Evolutionary conservation across 1,140 invertebrate genomes (phyloP), one percentile per base, ranked within the genome.

Genomic region (Macrotrachela quadricornifera): DNA sequence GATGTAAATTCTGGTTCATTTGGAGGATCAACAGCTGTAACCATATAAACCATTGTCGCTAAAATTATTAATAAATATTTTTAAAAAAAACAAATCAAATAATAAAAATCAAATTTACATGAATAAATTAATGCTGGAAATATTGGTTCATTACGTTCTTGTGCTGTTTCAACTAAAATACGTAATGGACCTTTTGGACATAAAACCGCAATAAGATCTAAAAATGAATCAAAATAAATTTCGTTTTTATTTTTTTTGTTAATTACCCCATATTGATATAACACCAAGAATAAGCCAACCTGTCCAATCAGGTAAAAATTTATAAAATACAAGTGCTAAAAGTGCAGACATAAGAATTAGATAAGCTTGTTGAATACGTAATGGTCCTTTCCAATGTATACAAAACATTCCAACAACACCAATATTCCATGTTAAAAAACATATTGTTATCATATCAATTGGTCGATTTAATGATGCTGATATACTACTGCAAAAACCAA

Each of bases 91-190:
- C 42, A 44, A 39, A 49, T 37, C 15, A 46, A 21, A 18, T 12
- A 18, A 47, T 2, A 47, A 18, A 13, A 21, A 21, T 30, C 43
- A 18, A 43, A 49, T 15, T 42, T 54, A 49, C 46, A 95, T 9
- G 91, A 95, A 74, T 99, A 99, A 62, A 99, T 97, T 10, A 99
- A 74, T 50, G 91, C 88, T 13, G 94, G 92, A 66, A 99, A 97
- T 62, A 99, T 91, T 56, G 85, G 85, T 71, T 99, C 94, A 73
- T 97, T 96, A 61, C 94, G 76, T 68, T 94, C 86, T 71, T 97
- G 91, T 10, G 94, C 92, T 37, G 87, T 96, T 74, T 99, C 91
- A 0, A 99, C 92, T 46, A 99, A 72, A 67, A 97, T 91, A 63
- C 90, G 77, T 14, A 99, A 70, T 18, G 94, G 94, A 46, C 94